Evolutionary conservation across 2,113 vertebrate genomes (phyloP).

Genomic region (Coptodon rendalli): DNA sequence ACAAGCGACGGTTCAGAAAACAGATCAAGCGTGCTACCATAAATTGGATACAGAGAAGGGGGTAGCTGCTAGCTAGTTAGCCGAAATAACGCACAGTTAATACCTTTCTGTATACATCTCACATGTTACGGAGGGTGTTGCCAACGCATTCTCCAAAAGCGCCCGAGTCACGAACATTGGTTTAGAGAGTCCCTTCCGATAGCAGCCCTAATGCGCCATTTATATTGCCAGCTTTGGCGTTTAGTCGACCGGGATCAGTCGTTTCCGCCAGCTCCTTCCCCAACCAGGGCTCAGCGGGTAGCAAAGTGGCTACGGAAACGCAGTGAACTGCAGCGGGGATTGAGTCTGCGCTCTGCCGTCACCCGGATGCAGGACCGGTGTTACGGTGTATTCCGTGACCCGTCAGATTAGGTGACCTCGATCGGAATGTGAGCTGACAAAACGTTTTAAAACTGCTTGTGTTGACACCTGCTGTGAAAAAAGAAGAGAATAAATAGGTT

Average conservation of each 20-base stretch:
- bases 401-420: not conserved
- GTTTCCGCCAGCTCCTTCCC: constrained; percentile 48
- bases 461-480: not conserved
- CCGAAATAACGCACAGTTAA: constrained; percentile 62
- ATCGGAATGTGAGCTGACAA: not conserved
- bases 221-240: constrained; percentile 8
- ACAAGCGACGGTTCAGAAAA: constrained; percentile 17
- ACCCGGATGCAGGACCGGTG: constrained; percentile 53
- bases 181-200: not conserved
- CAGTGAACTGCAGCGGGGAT: constrained; percentile 47
- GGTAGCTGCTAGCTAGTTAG: constrained; percentile 55
- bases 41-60: constrained; percentile 18
- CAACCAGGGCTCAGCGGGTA: constrained; percentile 56
- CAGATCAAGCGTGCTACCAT: constrained; percentile 42
- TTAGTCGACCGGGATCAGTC: constrained; percentile 35
- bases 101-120: constrained; percentile 46
- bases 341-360: constrained; percentile 68
- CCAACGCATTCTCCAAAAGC: constrained; percentile 43
- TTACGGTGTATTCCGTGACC: constrained; percentile 4
- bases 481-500: not conserved
- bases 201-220: constrained; percentile 48
- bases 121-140: constrained; percentile 62
- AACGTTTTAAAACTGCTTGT: not conserved
- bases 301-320: constrained; percentile 69
- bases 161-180: constrained; percentile 4